These are phyloP conservation scores for Enteromius anoplus DNA, from an alignment of 2,797 vertebrate species.

Conservation along the genomic window DNA sequence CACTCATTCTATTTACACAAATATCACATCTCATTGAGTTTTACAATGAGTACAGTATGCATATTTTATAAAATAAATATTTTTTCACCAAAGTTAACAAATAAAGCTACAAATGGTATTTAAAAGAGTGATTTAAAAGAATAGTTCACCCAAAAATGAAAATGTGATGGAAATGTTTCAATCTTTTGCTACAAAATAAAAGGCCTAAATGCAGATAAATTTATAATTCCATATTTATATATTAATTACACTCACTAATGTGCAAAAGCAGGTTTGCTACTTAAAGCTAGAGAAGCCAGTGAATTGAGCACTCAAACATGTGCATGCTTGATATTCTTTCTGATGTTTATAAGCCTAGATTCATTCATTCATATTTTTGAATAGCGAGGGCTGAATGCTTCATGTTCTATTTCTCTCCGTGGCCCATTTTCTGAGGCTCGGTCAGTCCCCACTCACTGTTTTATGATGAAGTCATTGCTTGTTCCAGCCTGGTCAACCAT, in stretches of 20 bases:
- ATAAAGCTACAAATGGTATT: not conserved
- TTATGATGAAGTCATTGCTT: conserved; percentile 44
- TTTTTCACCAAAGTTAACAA: not conserved
- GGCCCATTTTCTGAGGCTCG: conserved; percentile 27
- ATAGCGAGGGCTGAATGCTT: conserved; percentile 22
- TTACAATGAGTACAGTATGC: too few species aligned
- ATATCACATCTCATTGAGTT: not conserved
- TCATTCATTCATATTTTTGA: conserved; percentile 35
- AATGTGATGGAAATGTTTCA: not conserved
- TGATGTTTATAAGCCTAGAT: conserved; percentile 8
- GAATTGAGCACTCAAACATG: not conserved
- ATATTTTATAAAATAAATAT: not conserved
- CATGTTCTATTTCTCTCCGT: conserved; percentile 10
- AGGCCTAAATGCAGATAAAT: not conserved
- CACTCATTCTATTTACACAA: not conserved
- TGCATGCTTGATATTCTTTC: conserved; percentile 18
- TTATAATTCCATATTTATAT: not conserved
- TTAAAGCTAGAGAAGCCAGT: not conserved
- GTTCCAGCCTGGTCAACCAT: conserved; percentile 42
- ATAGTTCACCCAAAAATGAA: not conserved
- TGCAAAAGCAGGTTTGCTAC: not conserved
- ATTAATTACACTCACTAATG: not conserved
- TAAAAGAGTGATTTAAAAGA: not conserved
- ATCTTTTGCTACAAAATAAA: not conserved
- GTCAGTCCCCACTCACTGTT: not conserved